Evolutionary conservation across 2,888 invertebrate genomes (phyloP).

Genomic region (Griposia aprilina): DNA sequence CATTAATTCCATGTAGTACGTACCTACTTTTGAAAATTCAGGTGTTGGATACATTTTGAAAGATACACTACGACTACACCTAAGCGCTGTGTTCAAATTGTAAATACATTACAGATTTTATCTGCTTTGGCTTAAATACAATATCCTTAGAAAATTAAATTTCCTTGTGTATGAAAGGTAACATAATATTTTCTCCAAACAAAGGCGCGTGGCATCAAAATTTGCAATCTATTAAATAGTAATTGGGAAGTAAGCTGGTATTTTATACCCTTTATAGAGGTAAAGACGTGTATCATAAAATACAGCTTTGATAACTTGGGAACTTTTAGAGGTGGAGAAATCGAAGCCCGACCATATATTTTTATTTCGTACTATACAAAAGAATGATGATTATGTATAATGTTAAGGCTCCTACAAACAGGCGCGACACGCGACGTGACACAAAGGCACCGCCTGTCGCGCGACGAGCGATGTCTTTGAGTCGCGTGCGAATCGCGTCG

Average conservation of each 20-base stretch:
- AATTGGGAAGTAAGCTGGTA: background rate
- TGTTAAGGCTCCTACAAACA: too few relatives aligned
- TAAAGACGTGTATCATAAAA: background rate
- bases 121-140: background rate
- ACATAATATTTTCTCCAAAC: constrained; percentile 9
- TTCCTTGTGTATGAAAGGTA: constrained; percentile 14
- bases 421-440: too few relatives aligned
- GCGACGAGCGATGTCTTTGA: too few relatives aligned
- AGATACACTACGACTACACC: too few relatives aligned
- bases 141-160: constrained; percentile 10
- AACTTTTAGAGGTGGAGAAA: background rate
- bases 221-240: background rate
- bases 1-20: background rate
- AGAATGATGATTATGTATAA: too few relatives aligned
- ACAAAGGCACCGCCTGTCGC: too few relatives aligned
- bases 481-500: too few relatives aligned
- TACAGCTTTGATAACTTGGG: background rate
- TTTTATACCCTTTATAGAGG: background rate
- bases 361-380: too few relatives aligned
- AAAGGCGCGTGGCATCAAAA: background rate
- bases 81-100: background rate
- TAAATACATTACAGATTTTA: background rate
- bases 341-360: background rate
- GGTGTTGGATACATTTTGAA: background rate
- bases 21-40: background rate